Conservation (phyloP, 1,140 invertebrate species). For the Penaeus vannamei region DNA sequence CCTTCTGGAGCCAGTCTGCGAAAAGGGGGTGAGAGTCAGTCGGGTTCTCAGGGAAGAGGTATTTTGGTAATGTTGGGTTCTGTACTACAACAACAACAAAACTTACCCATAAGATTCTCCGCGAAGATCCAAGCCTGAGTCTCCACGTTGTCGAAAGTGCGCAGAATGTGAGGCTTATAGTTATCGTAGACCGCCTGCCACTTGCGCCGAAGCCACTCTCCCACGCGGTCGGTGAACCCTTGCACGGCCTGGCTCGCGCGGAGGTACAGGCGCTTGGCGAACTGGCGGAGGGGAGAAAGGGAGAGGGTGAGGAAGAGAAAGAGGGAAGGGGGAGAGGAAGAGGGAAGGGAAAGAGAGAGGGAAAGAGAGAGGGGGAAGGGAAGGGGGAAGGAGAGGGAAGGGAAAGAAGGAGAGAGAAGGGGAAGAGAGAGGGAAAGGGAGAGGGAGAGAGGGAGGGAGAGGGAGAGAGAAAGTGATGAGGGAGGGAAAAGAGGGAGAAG, state of each 20-base stretch:
- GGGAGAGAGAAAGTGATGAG: no score
- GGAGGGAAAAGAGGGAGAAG: no score
- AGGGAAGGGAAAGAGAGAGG: not conserved
- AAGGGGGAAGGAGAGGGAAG: no score
- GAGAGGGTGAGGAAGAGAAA: not conserved
- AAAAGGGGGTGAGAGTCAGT: not conserved
- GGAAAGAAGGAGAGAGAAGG: no score
- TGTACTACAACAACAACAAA: not conserved
- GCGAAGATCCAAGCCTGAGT: constrained; percentile 57
- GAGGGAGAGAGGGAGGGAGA: no score
- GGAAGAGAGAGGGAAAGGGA: no score
- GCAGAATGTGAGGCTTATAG: constrained; percentile 70
- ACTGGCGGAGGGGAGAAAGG: constrained; percentile 14
- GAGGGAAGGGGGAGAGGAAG: not conserved
- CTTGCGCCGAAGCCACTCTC: constrained; percentile 54
- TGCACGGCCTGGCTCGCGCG: constrained; percentile 42
- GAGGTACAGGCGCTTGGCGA: constrained; percentile 57
- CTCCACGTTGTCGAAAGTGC: constrained; percentile 64
- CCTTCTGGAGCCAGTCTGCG: constrained; percentile 38
- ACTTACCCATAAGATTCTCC: constrained; percentile 51
- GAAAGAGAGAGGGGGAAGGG: no score
- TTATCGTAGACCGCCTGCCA: constrained; percentile 66
- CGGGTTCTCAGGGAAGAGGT: no score
- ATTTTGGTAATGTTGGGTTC: no score
- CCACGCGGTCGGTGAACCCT: constrained; percentile 54